Evolutionary conservation across 2,888 invertebrate genomes (phyloP), one percentile per base, ranked within the genome.

Genomic region (Hirtodrosophila cameraria): DNA sequence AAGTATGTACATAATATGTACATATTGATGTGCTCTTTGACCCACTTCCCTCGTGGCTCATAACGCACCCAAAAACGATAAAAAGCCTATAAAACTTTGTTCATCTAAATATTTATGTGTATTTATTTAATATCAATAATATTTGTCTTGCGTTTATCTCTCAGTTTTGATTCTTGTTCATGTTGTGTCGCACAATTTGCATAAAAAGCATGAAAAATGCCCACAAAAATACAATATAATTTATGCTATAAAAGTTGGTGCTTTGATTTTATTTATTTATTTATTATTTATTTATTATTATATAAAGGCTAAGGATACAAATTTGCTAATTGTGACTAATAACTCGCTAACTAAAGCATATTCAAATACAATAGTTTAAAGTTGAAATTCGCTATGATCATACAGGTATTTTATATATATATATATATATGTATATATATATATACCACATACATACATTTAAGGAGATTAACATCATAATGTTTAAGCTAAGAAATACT

Each of bases 321-420:
- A 87, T 87, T 87, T 80, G 87, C 88, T 88, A 87, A 86, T 87
- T 87, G 83, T 82, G 87, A 87, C 87, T 87, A 88, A 87, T 71
- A 79, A 67, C 72, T 77, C 71, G 59, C 64, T 60, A 66, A 75
- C 69, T 59, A 72, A 67, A 66, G 66, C 71, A 62, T n/a, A n/a
- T 62, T 48, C 57, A 62, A 60, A 68, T 58, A 72, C 61, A 60
- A 68, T 68, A 62, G 71, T 62, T 62, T 61, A 49, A 58, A 57
- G 62, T 66, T 75, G 39, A 67, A 75, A 68, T 75, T 75, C 58
- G 72, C 72, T 75, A 75, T 54, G 43, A 55, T 60, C 31, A 13
- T 60, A 43, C 59, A 28, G 15, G 20, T 25, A 46, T 18, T 54
- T 25, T 16, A 49, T 23, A 48, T 27, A 15, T 35, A 36, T n/a